These are phyloP conservation scores for Triplophysa bombifrons DNA, from an alignment of 2,797 vertebrate species.

Conservation along the genomic window DNA sequence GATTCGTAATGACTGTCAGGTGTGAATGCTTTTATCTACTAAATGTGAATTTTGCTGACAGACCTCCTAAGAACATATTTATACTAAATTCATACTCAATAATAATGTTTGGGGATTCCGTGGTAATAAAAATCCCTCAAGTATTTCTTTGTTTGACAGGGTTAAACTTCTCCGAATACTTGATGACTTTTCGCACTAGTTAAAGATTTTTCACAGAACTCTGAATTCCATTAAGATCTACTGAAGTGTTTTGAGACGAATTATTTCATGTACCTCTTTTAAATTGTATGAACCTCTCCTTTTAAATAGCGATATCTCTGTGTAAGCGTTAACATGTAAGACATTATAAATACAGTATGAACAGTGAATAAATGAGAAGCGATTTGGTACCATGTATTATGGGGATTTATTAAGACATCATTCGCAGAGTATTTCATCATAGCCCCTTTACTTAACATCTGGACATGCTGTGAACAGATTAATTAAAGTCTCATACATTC, in stretches of 20 bases:
- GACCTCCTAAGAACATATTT: background rate
- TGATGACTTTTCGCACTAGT: no score
- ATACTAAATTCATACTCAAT: background rate
- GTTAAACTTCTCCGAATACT: background rate
- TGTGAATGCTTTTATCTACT: no score
- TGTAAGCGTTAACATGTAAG: background rate
- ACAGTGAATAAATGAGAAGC: conserved; percentile 2
- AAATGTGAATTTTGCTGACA: no score
- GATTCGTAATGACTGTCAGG: no score
- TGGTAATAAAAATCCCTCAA: background rate
- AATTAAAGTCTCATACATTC: conserved; percentile 36
- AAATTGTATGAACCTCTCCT: background rate
- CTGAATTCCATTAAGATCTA: background rate
- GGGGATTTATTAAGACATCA: conserved; percentile 42
- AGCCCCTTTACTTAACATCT: conserved; percentile 40
- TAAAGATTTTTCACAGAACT: background rate
- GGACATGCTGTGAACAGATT: conserved; percentile 47
- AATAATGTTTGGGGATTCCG: no score
- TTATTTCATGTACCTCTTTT: background rate
- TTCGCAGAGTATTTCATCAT: conserved; percentile 36
- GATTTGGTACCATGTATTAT: conserved; percentile 28
- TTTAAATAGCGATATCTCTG: conserved; percentile 5
- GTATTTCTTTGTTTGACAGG: background rate
- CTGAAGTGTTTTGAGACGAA: background rate
- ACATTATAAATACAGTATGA: conserved; percentile 12